Base-by-base conservation (phyloP, 2,113 vertebrate species). In the Pachypanchax playfairii region DNA sequence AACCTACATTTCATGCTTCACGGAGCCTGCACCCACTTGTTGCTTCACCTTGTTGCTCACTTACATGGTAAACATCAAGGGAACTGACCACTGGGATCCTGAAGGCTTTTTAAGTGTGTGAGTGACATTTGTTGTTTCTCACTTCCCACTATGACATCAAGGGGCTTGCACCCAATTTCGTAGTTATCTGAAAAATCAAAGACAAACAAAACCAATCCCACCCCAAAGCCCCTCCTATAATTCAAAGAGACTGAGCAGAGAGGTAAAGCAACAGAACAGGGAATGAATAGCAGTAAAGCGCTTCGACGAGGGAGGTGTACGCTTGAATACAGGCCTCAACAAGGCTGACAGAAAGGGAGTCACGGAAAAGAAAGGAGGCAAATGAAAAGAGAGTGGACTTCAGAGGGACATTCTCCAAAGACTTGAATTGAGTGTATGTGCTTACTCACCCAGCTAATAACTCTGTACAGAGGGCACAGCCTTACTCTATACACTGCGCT, bases 121-220 rank as follows among this genome's bases (percentile, higher is more conserved):
- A 29, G 80, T 59, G 64, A 85, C 73, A 58, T 78, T 83, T 86
- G 89, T 88, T 89, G 85, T 79, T 49, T 82, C 76, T 84, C 71
- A 61, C 63, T 72, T 68, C 60, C 79, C 87, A 79, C 77, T 85
- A 85, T 72, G 44, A 91, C 90, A 91, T 92, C 91, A 89, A 91
- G 89, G 39, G 90, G 85, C 90, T 90, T 81, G 89, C 86, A 70
- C 89, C 86, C 85, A 88, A 93, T 93, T 93, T 92, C 15, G 73
- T 88, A 90, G 87, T 85, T 91, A 93, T 93, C 91, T 69, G 74
- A 73, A 88, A 90, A 93, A 93, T 92, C 90, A 93, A 91, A 94
- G 90, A 85, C 89, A 91, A 92, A 91, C 91, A 90, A 79, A 84
- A 90, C 91, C 77, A 72, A 70, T 28, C 43, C 78, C 61, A 15